phyloP scores from a whole-genome alignment of 1,140 invertebrate species.

The Halyomorpha halys region DNA sequence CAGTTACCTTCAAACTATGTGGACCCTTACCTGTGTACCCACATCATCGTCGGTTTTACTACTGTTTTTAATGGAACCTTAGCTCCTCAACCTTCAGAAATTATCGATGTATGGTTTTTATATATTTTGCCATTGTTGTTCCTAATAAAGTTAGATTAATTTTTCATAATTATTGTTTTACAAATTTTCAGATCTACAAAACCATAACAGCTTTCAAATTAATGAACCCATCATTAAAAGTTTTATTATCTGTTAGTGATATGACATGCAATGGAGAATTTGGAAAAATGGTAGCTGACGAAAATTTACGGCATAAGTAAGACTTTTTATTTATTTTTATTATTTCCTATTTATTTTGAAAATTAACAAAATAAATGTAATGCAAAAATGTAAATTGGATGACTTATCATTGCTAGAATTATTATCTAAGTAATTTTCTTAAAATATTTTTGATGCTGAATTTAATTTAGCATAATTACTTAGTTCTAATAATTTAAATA shows the following conservation, averaged over 20 bases:
- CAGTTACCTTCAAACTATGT: conserved; percentile 24
- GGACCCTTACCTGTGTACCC: conserved; percentile 58
- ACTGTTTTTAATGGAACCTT: conserved; percentile 51
- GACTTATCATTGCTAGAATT: no score
- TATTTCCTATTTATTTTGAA: background rate
- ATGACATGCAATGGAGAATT: conserved; percentile 48
- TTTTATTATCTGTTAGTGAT: conserved; percentile 68
- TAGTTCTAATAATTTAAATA: no score
- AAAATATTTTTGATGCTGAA: no score
- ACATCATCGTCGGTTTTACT: conserved; percentile 68
- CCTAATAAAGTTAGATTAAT: background rate
- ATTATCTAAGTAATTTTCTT: no score
- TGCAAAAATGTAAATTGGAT: no score
- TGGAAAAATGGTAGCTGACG: conserved; percentile 54
- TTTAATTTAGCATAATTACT: no score
- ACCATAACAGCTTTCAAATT: conserved; percentile 49
- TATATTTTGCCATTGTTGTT: background rate
- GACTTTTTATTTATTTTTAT: conserved; percentile 10
- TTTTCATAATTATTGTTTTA: conserved; percentile 20
- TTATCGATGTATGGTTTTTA: conserved; percentile 34
- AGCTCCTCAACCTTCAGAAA: conserved; percentile 35
- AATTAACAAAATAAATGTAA: no score
- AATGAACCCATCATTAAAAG: conserved; percentile 55
- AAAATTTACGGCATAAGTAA: conserved; percentile 50
- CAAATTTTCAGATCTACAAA: conserved; percentile 38